Evolutionary conservation across 2,888 invertebrate genomes (phyloP), one percentile per base, ranked within the genome.

Genomic region (Lasius fuliginosus): DNA sequence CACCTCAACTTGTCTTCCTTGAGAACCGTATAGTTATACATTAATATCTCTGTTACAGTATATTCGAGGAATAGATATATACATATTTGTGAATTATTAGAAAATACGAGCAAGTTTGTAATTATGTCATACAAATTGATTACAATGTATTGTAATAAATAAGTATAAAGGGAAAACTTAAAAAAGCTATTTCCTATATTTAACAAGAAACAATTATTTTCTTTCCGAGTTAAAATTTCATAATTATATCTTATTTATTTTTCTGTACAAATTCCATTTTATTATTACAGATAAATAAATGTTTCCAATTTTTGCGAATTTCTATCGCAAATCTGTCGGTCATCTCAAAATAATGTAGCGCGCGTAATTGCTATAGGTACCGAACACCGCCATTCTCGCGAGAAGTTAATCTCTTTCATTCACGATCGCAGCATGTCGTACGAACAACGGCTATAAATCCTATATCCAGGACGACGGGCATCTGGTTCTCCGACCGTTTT

Each of bases 401-500:
- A 65, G 79, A 88, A 87, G 86, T 90, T 89, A 88, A 90, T 90
- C 88, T 86, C 85, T 85, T 75, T 86, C 85, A 79, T 76, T 79
- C 82, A 88, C 85, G 90, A 89, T 90, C 89, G 86, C 86, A 68
- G 84, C 75, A 74, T 82, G 90, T 89, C 89, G 85, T 73, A 65
- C 74, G 81, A 81, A 69, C 85, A 76, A 53, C 77, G 77, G 67
- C 89, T 84, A 88, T 90, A 89, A 90, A 90, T 91, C 86, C 85
- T 77, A 86, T 82, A 90, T 87, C 86, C 85, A 86, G 90, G 88
- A 86, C 91, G 89, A 89, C 89, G 89, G 83, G 85, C 85, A 88
- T 90, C 91, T 88, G 89, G 90, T 90, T 89, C 86, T 83, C 82
- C 60, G 69, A 74, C 85, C 86, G 86, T 90, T 90, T 90, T 90